Base-by-base conservation (phyloP, 1,140 invertebrate species). In the Sesamia nonagrioides region DNA sequence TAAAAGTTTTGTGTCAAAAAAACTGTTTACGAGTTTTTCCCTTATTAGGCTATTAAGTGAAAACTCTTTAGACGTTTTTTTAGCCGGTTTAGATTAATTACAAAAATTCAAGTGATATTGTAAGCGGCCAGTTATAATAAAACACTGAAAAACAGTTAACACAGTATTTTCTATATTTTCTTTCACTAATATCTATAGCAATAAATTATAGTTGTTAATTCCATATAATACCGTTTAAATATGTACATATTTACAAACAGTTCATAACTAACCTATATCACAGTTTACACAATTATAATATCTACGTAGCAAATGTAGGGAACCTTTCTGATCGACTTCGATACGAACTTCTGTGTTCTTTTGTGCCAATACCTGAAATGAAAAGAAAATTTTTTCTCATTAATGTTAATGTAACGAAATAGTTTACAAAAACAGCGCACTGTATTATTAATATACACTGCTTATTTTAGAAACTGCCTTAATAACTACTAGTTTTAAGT, bases 221-320 rank as follows among this genome's bases (percentile, higher is more conserved):
- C 35, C 63, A 68, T 73, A 69, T 69, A 48, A 74, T 84, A 83
- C 21, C n/a, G 27, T 37, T 72, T 80, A 58, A 82, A 81, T 68
- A 84, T 91, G 84, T 92, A 91, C 88, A 90, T 91, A 91, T 92
- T 88, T 91, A 92, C 91, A 92, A 84, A 76, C 69, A 82, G 79
- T 83, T 69, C 40, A 82, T 85, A n/a, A 37, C 81, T 88, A 88
- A 87, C 83, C 84, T 79, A 90, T 92, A 92, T 92, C 91, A 92
- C 91, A 92, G 91, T 84, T 92, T 78, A 78, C 71, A 84, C 40
- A 63, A 73, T 61, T 69, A 63, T 33, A 18, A 2, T 13, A 40
- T 45, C 73, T 75, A 75, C 73, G 45, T 75, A 75, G 58, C 73
- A 50, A 61, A 63, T 37, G 15, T 61, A 63, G 73, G 73, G 73